Evolutionary conservation across 2,797 vertebrate species (phyloP).

Genomic region (Cephalopachus bancanus): DNA sequence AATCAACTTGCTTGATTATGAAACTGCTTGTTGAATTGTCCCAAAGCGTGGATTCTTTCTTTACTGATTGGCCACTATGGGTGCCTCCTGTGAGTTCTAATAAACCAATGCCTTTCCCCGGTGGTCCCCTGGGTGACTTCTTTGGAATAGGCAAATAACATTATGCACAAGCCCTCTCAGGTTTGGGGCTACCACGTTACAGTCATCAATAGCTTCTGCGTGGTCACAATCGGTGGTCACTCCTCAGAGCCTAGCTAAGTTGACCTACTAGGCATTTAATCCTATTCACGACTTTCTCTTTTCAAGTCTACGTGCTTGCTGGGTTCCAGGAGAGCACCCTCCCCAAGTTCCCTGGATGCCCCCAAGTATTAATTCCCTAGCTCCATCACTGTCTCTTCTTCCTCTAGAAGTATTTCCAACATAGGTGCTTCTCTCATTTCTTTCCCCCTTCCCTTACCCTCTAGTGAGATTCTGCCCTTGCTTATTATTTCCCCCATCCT

Average conservation of each 20-base stretch:
- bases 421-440: too few relatives aligned
- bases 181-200: too few relatives aligned
- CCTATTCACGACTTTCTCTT: not conserved
- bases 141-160: too few relatives aligned
- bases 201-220: too few relatives aligned
- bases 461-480: not conserved
- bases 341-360: not conserved
- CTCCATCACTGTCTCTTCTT: not conserved
- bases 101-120: too few relatives aligned
- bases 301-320: not conserved
- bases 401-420: not conserved
- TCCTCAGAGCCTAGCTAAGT: not conserved
- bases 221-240: not conserved
- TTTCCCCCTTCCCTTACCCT: not conserved
- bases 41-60: too few relatives aligned
- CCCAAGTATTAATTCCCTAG: not conserved
- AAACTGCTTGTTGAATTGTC: too few relatives aligned
- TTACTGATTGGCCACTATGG: too few relatives aligned
- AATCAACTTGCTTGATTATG: too few relatives aligned
- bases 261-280: not conserved
- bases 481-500: not conserved
- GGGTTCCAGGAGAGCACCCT: not conserved
- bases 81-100: too few relatives aligned
- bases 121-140: too few relatives aligned
- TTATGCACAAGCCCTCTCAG: too few relatives aligned